Evolutionary conservation across 2,888 invertebrate species (phyloP), one percentile per base, ranked within the genome.

Genomic region (Cryptus armator): DNA sequence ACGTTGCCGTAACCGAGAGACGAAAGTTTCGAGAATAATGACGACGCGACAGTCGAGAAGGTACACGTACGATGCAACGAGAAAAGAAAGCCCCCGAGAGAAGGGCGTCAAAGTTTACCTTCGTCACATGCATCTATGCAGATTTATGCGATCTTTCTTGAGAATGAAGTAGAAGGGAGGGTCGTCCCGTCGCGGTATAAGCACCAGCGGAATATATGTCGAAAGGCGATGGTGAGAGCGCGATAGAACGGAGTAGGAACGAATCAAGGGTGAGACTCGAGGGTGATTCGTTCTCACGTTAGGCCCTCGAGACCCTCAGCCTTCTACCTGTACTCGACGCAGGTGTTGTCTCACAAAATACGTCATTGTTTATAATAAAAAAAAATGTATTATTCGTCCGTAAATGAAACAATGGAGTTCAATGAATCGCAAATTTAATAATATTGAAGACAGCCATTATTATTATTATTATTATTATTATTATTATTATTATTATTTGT

Each of bases 111-210:
- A 90, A 90, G 90, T 90, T 91, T 91, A 90, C 89, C 90, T 89
- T 89, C 89, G 89, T 88, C 90, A 89, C 91, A 91, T 90, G 91
- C 91, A 92, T 91, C 88, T 92, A 92, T 91, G 92, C 90, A 92
- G 91, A 92, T 92, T 92, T 92, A 92, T 92, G 91, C 91, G 90
- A 87, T 89, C 89, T 90, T 90, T 83, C 88, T 88, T 87, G 83
- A 83, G 88, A 89, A 87, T 71, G 67, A 80, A 83, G 83, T 72
- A 24, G 16, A 43, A 37, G 29, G 19, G 64, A 83, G 80, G 80
- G 76, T 76, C 53, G 76, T 74, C 16, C 16, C 62, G 62, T 29
- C 76, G 37, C 59, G 59, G 56, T 19, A 37, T 24, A 46, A 2
- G 19, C 10, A 72, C 51, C 16, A 29, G 43, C 53, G 16, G 51